Evolutionary conservation across 2,888 invertebrate species (phyloP), one percentile per base, ranked within the genome.

Genomic region (Rhamnusium bicolor): DNA sequence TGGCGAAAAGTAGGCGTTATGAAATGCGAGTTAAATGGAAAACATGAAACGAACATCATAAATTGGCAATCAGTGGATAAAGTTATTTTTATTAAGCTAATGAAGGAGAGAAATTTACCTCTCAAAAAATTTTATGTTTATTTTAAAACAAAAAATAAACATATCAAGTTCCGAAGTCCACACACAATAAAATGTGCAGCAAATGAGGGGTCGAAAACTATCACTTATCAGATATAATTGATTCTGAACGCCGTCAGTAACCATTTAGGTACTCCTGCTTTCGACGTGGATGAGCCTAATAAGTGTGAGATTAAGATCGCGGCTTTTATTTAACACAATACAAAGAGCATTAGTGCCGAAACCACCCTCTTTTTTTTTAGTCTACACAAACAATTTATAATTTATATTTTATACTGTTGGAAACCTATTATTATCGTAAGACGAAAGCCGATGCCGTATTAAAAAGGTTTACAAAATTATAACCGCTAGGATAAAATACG

Each of bases 211-310:
- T 73, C 72, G 73, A 63, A 78, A 79, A 79, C 81, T 80, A 83
- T 81, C 79, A 80, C 80, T 82, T 81, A 83, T 82, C 81, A 78
- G 71, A 72, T 71, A 76, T 84, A 84, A 84, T 84, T 84, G 83
- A 83, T 82, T 79, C 77, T 73, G 83, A 83, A 79, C 76, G 79
- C 81, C 79, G 81, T 82, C 83, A 62, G 47, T 54, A 56, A 63
- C 62, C 62, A 69, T 62, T 69, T 69, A 54, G 62, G 69, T 47
- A 51, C 56, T 60, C 61, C 51, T 47, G 66, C 67, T 54, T 40
- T 71, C 24, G 71, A 71, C 66, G 67, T 71, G 71, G 71, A 71
- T 71, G 71, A 67, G 61, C 71, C 67, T 71, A 71, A 71, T 71
- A 71, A 61, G 60, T 54, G 54, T 21, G 60, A 71, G 71, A 71